Evolutionary conservation across 1,140 invertebrate species (phyloP).

Genomic region (Drosophila paulistorum): DNA sequence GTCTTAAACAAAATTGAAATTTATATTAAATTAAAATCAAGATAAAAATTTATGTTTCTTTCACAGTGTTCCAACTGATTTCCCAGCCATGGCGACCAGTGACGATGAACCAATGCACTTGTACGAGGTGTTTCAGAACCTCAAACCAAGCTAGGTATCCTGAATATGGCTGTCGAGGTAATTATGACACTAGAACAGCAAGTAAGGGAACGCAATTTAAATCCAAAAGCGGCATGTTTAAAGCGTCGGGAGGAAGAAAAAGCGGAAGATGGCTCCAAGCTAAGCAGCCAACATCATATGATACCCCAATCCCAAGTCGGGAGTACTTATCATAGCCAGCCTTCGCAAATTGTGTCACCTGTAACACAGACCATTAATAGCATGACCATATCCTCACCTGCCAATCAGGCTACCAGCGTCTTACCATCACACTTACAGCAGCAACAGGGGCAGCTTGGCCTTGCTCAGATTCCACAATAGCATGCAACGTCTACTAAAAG

Average conservation of each 20-base stretch:
- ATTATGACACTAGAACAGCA: conserved; percentile 98
- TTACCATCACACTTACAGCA: conserved; percentile 76
- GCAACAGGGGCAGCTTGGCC: conserved; percentile 65
- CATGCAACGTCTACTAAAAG: conserved; percentile 62
- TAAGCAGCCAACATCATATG: conserved; percentile 85
- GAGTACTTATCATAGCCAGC: conserved; percentile 82
- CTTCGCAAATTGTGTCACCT: conserved; percentile 61
- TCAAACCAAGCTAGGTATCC: conserved; percentile 97
- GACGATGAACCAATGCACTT: conserved; percentile 97
- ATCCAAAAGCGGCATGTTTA: conserved; percentile 98
- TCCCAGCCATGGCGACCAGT: conserved; percentile 94
- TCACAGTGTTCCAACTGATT: conserved; percentile 34
- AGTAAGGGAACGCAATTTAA: conserved; percentile 98
- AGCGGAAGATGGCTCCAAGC: conserved; percentile 94
- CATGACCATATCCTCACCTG: conserved; percentile 62
- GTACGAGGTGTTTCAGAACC: conserved; percentile 99
- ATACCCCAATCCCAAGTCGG: conserved; percentile 84
- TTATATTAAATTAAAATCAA: background rate
- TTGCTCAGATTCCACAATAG: conserved; percentile 79
- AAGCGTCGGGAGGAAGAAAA: conserved; percentile 99
- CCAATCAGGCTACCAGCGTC: conserved; percentile 58
- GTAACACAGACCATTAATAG: conserved; percentile 57
- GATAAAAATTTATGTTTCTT: background rate
- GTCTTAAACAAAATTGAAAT: too few relatives aligned
- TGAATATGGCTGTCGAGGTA: conserved; percentile 99